These are phyloP conservation scores for Anguilla anguilla DNA, from an alignment of 2,797 vertebrate species.

Conservation along the genomic window DNA sequence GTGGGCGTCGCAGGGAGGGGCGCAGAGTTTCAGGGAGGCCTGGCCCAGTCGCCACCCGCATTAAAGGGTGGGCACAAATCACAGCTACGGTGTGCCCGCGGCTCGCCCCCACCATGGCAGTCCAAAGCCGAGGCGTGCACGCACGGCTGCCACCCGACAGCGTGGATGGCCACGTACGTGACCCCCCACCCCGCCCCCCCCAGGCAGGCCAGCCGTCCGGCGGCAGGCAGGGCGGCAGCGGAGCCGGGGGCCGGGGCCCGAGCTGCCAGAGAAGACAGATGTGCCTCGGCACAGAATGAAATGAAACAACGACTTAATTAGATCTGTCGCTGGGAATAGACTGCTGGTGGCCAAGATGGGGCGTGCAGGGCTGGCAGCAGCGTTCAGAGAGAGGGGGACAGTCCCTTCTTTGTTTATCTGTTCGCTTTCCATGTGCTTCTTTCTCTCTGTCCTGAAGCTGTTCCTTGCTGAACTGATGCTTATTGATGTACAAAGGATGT, in stretches of 20 bases:
- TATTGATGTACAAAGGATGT: not conserved
- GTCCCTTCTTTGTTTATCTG: slow-evolving; percentile 22
- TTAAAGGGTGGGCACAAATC: not conserved
- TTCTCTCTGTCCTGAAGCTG: slow-evolving; percentile 8
- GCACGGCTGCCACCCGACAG: not conserved
- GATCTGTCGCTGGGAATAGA: slow-evolving; percentile 34
- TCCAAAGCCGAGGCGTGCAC: not conserved
- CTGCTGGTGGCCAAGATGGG: slow-evolving; percentile 28
- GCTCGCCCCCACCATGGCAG: not conserved
- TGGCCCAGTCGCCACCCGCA: not conserved
- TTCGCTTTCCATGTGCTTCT: slow-evolving; percentile 20
- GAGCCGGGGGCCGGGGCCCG: not conserved
- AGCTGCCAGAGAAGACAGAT: slow-evolving; percentile 53
- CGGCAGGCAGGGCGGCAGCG: not conserved
- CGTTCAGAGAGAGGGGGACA: not conserved
- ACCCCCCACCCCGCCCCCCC: slow-evolving; percentile 2
- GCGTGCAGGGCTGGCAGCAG: not conserved
- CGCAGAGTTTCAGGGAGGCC: not conserved
- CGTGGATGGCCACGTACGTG: too few species aligned
- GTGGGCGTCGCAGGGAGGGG: not conserved
- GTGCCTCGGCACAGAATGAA: slow-evolving; percentile 34
- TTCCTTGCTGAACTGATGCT: slow-evolving; percentile 10
- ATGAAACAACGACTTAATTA: slow-evolving; percentile 40
- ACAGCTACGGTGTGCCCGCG: not conserved
- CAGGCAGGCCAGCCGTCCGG: not conserved